A percentile compares a stretch with the other conserved stretches of the same genome.
Conservation (phyloP, 1,140 invertebrate species). For the Trinorchestia longiramus region DNA sequence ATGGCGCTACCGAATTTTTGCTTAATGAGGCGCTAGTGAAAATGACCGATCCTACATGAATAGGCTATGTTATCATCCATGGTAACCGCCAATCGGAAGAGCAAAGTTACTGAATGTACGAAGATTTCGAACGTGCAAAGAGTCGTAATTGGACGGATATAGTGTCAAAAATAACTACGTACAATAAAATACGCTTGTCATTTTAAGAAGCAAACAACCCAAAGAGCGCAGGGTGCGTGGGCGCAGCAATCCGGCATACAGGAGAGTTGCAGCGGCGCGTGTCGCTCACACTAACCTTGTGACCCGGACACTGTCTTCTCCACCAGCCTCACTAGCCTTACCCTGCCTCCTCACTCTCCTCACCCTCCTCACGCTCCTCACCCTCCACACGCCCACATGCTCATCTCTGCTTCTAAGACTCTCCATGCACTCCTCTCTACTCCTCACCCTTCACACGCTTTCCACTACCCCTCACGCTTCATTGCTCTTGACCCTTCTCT, state of each 20-base stretch:
- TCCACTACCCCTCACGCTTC: not conserved
- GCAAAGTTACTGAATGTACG: not conserved
- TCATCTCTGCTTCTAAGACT: not conserved
- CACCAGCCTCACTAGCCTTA: not conserved
- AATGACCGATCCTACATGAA: not conserved
- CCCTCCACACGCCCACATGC: not conserved
- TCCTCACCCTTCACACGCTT: not conserved
- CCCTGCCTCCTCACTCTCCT: not conserved
- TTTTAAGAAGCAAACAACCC: not conserved
- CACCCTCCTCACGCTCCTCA: not conserved
- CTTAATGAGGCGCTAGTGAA: not conserved
- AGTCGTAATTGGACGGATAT: not conserved
- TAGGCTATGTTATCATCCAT: not conserved
- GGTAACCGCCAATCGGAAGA: not conserved
- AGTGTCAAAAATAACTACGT: not conserved
- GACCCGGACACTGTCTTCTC: slow-evolving; percentile 34
- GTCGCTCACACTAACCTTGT: not conserved
- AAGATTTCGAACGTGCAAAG: not conserved
- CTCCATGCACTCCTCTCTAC: not conserved
- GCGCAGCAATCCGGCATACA: not conserved
- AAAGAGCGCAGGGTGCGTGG: not conserved
- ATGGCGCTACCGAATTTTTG: not conserved
- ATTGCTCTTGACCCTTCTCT: not conserved
- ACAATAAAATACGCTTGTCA: not conserved
- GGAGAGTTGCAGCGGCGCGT: slow-evolving; percentile 1